Base-by-base conservation (phyloP, 2,797 vertebrate genomes). In the Jordanella pulchra region DNA sequence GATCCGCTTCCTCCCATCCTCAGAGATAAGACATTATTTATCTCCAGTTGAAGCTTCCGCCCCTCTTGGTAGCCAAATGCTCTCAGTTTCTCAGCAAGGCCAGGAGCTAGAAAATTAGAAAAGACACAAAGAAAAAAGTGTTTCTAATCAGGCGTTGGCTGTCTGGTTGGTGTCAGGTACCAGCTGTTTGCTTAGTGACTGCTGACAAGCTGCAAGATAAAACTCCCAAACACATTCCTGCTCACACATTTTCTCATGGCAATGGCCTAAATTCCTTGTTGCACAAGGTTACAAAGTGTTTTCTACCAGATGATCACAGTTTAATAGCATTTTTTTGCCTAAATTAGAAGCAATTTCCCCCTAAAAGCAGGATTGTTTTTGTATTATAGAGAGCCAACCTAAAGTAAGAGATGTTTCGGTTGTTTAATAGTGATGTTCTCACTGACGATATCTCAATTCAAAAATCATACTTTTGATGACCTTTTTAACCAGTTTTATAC, bases 1-100 rank as follows among this genome's bases (percentile, higher is more conserved):
- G 97, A 98, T 91, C 96, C 95, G 79, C 95, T 97, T 91, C 96
- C 94, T 88, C 97, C 97, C 97, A 98, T 98, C 82, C 87, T 96
- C 89, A 96, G 79, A 90, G 89, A 90, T 86, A 89, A 82, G 82
- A 77, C 96, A 95, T 95, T 67, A 89, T 91, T 94, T 81, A 89
- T 83, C 75, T 65, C 70, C 77, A 60, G 60, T 48, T 68, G 54
- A 75, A 82, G 68, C 65, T 72, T 78, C 76, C 71, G 65, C 53
- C 81, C 77, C 77, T 80, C 75, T 70, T 71, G 74, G 53, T 73
- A 79, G 75, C 58, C 81, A 80, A 78, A 77, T 0, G 35, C 64
- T 69, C 64, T 80, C 75, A 86, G 39, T 72, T 71, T 61, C 70
- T 79, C 32, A 69, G 17, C 47, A 69, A 60, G 35, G 61, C 25